Conservation (phyloP, 2,113 vertebrate species). For the Cyanoliseus patagonus region DNA sequence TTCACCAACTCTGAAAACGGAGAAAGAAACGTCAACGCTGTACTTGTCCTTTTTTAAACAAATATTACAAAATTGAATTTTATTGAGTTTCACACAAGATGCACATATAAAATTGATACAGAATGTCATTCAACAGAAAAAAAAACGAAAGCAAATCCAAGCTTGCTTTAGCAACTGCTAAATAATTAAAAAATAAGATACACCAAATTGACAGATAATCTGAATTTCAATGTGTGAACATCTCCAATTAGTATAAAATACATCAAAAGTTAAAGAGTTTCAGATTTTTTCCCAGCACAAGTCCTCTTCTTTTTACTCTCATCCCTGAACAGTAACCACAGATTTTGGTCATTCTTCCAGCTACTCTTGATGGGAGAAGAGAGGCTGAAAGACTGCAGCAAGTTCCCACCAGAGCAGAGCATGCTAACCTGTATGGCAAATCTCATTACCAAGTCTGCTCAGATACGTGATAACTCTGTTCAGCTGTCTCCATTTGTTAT, state of each 20-base stretch:
- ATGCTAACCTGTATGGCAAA: neutral
- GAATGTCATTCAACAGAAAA: slow-evolving; percentile 76
- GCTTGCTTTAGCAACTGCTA: slow-evolving; percentile 67
- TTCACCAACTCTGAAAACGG: neutral
- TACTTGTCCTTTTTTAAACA: slow-evolving; percentile 74
- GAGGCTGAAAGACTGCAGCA: neutral
- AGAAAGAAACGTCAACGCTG: slow-evolving; percentile 55
- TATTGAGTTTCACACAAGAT: slow-evolving; percentile 85
- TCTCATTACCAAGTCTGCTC: neutral
- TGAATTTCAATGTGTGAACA: slow-evolving; percentile 57
- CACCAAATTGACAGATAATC: slow-evolving; percentile 57
- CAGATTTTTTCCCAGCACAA: slow-evolving; percentile 27
- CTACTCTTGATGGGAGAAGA: neutral
- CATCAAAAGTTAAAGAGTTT: slow-evolving; percentile 30
- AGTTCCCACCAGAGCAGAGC: neutral
- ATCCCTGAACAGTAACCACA: slow-evolving; percentile 1
- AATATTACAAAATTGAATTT: slow-evolving; percentile 85
- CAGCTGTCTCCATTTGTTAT: neutral
- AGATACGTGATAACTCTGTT: neutral
- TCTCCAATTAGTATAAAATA: slow-evolving; percentile 63
- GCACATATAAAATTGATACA: slow-evolving; percentile 86
- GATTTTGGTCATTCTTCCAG: neutral
- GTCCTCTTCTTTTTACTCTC: neutral
- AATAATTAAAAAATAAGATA: slow-evolving; percentile 65
- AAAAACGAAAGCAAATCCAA: slow-evolving; percentile 61